Evolutionary conservation across 2,888 invertebrate species (phyloP).

Genomic region (Ornithoptera priamus): DNA sequence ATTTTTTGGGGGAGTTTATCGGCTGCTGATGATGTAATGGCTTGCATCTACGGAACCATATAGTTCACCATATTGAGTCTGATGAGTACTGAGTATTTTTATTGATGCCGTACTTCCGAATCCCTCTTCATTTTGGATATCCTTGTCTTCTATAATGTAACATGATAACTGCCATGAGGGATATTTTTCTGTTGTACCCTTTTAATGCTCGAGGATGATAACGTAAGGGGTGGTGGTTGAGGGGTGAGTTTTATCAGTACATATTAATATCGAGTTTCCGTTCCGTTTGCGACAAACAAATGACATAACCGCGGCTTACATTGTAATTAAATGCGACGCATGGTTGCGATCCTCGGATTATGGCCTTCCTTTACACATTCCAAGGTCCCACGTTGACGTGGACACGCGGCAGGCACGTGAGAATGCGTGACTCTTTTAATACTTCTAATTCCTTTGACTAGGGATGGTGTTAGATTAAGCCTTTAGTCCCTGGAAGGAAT

Average conservation of each 20-base stretch:
- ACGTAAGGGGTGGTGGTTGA: not conserved
- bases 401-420: constrained; percentile 12
- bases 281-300: constrained; percentile 14
- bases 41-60: no score
- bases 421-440: constrained; percentile 7
- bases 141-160: no score
- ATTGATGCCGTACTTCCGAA: no score
- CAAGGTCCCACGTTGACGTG: constrained; percentile 20
- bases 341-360: constrained; percentile 5
- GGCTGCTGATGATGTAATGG: no score
- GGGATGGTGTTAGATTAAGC: not conserved
- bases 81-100: no score
- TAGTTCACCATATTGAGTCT: no score
- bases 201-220: no score
- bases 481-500: no score
- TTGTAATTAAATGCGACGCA: constrained; percentile 15
- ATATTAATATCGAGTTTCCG: not conserved
- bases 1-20: no score
- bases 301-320: constrained; percentile 23
- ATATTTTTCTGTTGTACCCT: no score
- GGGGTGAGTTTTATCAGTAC: not conserved
- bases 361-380: constrained; percentile 19
- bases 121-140: no score
- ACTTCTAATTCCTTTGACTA: not conserved
- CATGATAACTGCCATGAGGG: no score